Base-by-base conservation (phyloP, 2,888 invertebrate genomes). In the Cloeon dipterum region DNA sequence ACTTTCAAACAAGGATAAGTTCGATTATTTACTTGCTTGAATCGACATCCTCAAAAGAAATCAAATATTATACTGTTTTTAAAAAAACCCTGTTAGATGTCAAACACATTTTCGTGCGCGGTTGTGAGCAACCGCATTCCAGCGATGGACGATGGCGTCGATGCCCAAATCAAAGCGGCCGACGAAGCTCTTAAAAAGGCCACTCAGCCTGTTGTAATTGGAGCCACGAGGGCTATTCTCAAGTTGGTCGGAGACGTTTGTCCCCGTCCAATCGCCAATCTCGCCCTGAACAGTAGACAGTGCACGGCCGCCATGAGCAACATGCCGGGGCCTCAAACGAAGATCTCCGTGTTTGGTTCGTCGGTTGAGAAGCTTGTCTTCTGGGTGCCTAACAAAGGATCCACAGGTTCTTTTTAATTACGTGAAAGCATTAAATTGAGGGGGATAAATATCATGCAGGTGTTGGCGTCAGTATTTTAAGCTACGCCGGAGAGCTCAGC, bases 221-320 rank as follows among this genome's bases (percentile, higher is more conserved):
- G 21, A 5, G 10, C 21, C 7, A 21, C 21, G 21, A 21, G 21
- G 10, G 21, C 21, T 21, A 21, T 21, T 8, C 7, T 21, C 5
- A 21, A 21, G 21, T 21, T 21, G 5, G 46, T 60, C 4, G 53
- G 57, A 16, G 54, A 54, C 10, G 43, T 60, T 4, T 46, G 65
- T 17, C 65, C 65, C 2, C 56, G 56, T 37, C 45, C 47, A 20
- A 43, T 64, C 3, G 44, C 65, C 19, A 47, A 48, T 26, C 51
- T 53, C 2, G 40, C 61, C 10, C 47, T 65, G 16, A 48, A 54
- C 23, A 62, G 62, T 42, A 52, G 48, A 14, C 60, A 61, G 36
- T 61, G 63, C 20, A 62, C 64, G 1, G 47, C 65, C 47, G 58
- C 59, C 0, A 54, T 65, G 29, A 66, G 65, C 45, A 66, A 65